phyloP scores from a whole-genome alignment of 1,140 invertebrate genomes.

The Diorhabda elongata region DNA sequence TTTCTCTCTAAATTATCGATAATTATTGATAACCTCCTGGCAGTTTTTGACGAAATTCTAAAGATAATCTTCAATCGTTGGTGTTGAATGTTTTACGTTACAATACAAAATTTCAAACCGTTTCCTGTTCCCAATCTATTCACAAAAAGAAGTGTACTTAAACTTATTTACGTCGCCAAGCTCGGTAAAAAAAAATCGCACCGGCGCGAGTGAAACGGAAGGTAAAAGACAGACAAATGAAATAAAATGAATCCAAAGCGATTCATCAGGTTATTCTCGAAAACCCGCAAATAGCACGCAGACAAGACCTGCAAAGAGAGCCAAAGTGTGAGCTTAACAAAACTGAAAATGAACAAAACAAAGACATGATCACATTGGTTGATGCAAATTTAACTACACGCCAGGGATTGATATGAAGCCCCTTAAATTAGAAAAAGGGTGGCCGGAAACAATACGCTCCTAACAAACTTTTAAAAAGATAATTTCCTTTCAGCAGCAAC shows the following conservation, averaged over 20 bases:
- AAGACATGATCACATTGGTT: conserved; percentile 13
- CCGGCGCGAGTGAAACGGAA: too few relatives aligned
- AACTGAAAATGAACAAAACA: conserved; percentile 8
- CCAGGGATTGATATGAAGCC: conserved; percentile 19
- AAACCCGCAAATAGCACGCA: conserved; percentile 21
- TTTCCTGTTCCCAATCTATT: too few relatives aligned
- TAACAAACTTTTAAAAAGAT: conserved; percentile 33
- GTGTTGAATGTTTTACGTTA: too few relatives aligned
- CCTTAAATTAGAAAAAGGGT: conserved; percentile 19
- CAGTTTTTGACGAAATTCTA: too few relatives aligned
- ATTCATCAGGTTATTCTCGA: conserved; percentile 21
- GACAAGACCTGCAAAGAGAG: conserved; percentile 17
- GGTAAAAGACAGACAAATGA: background rate
- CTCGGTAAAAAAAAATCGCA: too few relatives aligned
- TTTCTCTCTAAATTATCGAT: too few relatives aligned
- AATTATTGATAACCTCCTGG: too few relatives aligned
- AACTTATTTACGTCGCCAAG: too few relatives aligned
- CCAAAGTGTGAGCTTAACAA: background rate
- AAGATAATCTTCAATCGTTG: too few relatives aligned
- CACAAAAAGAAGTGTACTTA: too few relatives aligned
- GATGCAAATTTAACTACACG: conserved; percentile 13
- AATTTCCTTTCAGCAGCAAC: conserved; percentile 31
- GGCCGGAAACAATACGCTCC: conserved; percentile 25
- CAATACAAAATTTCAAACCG: too few relatives aligned
- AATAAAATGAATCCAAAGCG: background rate